Base-by-base conservation (phyloP, 2,113 vertebrate genomes). In the Baryphthengus martii region DNA sequence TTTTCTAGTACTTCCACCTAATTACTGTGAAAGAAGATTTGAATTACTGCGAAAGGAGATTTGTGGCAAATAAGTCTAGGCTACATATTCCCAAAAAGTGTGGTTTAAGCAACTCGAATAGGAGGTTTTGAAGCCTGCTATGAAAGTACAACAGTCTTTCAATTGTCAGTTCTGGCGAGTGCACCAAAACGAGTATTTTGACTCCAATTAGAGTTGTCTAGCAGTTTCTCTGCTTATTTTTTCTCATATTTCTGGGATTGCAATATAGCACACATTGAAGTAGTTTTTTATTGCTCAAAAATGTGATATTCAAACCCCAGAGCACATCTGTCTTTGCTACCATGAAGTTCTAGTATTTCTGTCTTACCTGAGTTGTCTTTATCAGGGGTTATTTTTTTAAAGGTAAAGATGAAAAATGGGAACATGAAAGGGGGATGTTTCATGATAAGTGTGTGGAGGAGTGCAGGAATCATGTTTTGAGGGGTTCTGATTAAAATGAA, bases 1-100 rank as follows among this genome's bases (percentile, higher is more conserved):
- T 91, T 92, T 87, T 76, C 53, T 29, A 35, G 13, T 85, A 9
- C 26, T 85, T 94, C 73, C 47, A 80, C 24, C 42, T 91, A 70
- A 85, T 94, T 83, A 70, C 59, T 59, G 33, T 49, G 58, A 79
- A 85, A 82, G 40, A 40, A 88, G 28, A 61, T 91, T 82, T 70
- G 33, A 70, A 85, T 94, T 83, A 70, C 59, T 59, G 33, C 45
- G 58, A 79, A 85, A 82, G 40, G 45, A 88, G 28, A 61, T 91
- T 82, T 70, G 33, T 80, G 55, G 19, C 25, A 85, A 96, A 10
- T n/a, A 92, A 87, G 12, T 89, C 53, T 61, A 73, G 80, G n/a
- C 66, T 88, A 13, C 24, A 4, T 59, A 37, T 47, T 79, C 58
- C 53, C 61, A 70, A 90, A 96, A 74, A 39, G 23, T 24, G 47